Evolutionary conservation across 2,797 vertebrate genomes (phyloP), one percentile per base, ranked within the genome.

Genomic region (Lepus townsendii): DNA sequence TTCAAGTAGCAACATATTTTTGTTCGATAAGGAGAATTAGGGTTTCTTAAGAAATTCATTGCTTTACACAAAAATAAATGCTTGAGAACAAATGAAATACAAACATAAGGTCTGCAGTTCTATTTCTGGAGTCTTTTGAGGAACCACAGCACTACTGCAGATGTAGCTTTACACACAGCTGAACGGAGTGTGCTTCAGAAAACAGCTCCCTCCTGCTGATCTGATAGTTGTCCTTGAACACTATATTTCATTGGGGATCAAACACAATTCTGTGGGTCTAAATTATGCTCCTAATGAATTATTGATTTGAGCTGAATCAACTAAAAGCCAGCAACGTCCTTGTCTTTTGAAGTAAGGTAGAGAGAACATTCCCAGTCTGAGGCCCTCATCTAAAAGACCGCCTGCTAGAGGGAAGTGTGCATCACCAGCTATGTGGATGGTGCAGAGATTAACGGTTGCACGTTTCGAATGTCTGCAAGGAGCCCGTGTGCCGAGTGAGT

Each of bases 31-130:
- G 47, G 63, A 47, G 2, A 84, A 50, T 52, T 26, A 83, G 26
- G n/a, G 6, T 60, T 95, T 68, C 7, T 50, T 76, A 63, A 89
- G 93, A 89, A 91, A 83, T 77, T 69, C 50, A 68, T 92, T 75
- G 52, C 60, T 92, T 83, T 91, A 22, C 60, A 50, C 93, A 65
- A 90, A 69, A 62, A 12, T 52, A 95, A 89, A 62, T 7, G 30
- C 71, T 63, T 83, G n/a, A 87, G 10, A 14, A 80, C n/a, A 57
- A 32, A 72, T 73, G 73, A 91, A 83, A 63, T 63, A 35, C 19
- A 57, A 57, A 60, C 2, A 3, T 52, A 30, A 30, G 68, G 11
- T 24, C 54, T 2, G 32, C 83, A 91, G 69, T 38, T 83, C 65
- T 63, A 4, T 76, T 52, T 82, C 80, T 62, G 52, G 42, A 83